Base-by-base conservation (phyloP, 2,797 vertebrate species). In the Heliangelus exortis region DNA sequence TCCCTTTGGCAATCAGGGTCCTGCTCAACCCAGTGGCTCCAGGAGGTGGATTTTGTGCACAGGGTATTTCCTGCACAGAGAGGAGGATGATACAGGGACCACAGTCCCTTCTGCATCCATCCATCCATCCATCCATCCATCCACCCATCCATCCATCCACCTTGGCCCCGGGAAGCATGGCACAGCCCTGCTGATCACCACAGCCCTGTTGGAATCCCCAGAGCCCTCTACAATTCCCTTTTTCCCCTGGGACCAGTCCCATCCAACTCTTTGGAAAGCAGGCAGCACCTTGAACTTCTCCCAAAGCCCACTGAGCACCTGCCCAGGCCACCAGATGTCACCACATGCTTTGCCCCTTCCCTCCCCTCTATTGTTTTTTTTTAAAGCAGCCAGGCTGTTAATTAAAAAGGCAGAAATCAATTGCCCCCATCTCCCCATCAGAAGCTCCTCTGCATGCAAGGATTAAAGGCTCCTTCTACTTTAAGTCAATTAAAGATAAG, bases 401-500 rank as follows among this genome's bases (percentile, higher is more conserved):
- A 98, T 98, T 98, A 98, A 98, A 98, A 97, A 98, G 92, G 75
- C 83, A 92, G 97, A 93, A 98, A 98, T 97, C 97, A 98, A 97
- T 97, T 96, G 97, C 91, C 96, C 97, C 97, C 97, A 98, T 98
- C 97, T 97, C 95, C 91, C 95, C 94, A 95, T 97, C 97, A 96
- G 82, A 95, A 96, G 97, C 97, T 96, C 91, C 98, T 98, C 96
- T 94, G 97, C 97, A 97, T 96, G 97, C 96, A 95, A 86, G 97
- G 97, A 98, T 98, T 98, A 98, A 96, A 97, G 96, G 41, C 36
- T 82, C 88, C 96, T 93, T 95, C 96, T 96, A 96, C 96, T 97
- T 96, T 97, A 97, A 98, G 97, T 98, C 98, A 98, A 97, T 98
- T 98, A 98, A 96, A 98, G 98, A 98, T 98, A 98, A 98, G 97